These are phyloP conservation scores for Lophura nycthemera DNA, from an alignment of 2,113 vertebrate genomes.

Conservation along the genomic window DNA sequence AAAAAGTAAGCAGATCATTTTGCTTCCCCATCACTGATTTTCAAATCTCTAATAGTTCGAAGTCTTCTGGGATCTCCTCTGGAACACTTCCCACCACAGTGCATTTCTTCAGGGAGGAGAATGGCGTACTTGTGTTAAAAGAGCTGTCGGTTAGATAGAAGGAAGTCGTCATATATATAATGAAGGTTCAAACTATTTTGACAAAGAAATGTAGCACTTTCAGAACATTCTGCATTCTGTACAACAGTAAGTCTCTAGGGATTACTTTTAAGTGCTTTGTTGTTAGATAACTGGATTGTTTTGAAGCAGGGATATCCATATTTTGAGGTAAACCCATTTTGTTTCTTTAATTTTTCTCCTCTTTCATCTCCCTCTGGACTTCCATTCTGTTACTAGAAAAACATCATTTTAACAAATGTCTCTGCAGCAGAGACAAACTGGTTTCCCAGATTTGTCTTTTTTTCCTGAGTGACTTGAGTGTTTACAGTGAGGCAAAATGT, in stretches of 20 bases:
- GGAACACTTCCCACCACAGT: neutral
- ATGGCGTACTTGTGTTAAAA: neutral
- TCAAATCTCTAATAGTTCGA: neutral
- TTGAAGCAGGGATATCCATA: neutral
- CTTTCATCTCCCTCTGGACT: neutral
- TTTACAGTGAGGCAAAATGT: neutral
- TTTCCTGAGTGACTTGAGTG: neutral
- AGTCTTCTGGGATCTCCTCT: neutral
- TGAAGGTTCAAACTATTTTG: neutral
- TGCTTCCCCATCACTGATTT: neutral
- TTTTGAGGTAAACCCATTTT: neutral
- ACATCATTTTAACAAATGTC: neutral
- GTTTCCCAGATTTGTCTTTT: neutral
- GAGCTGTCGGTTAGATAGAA: neutral
- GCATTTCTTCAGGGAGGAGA: neutral
- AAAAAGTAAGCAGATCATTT: neutral
- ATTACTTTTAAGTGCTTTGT: neutral
- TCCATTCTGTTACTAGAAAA: neutral
- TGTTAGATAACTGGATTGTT: neutral
- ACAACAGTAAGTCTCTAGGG: neutral
- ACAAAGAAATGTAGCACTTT: neutral
- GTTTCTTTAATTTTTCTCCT: neutral
- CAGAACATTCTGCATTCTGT: neutral
- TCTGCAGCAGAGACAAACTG: neutral
- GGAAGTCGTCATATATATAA: neutral